phyloP scores from a whole-genome alignment of 2,888 invertebrate genomes.

The Spisula solida region DNA sequence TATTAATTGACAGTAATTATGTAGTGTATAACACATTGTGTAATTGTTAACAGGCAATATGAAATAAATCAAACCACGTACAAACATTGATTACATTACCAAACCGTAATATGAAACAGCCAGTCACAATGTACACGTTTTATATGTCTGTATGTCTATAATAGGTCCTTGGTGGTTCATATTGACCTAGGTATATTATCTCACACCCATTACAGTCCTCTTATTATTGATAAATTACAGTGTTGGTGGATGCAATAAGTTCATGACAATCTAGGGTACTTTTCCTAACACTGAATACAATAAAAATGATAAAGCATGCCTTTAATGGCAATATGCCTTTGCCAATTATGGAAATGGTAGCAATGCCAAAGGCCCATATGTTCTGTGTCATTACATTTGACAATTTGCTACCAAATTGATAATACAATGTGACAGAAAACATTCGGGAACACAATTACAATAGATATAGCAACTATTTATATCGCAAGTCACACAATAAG shows the following conservation, averaged over 20 bases:
- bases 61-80: neutral
- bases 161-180: constrained; percentile 2
- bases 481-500: neutral
- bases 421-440: constrained; percentile 6
- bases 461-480: constrained; percentile 8
- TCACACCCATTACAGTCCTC: neutral
- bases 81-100: neutral
- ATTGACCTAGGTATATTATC: constrained; percentile 1
- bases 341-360: constrained; percentile 13
- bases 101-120: neutral
- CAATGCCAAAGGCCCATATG: neutral
- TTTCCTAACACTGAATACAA: neutral
- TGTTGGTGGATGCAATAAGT: neutral
- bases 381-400: neutral
- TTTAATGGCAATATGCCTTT: constrained; percentile 11
- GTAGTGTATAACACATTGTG: neutral
- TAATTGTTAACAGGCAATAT: neutral
- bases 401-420: constrained; percentile 23
- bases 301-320: constrained; percentile 6
- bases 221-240: neutral
- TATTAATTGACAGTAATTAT: neutral
- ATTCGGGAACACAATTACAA: neutral
- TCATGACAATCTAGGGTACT: neutral
- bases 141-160: neutral
- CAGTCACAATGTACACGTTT: neutral